Percentiles rank a stretch among this genome's conserved stretches.
Conservation (phyloP, 2,888 invertebrate species). For the Sphinx pinastri region DNA sequence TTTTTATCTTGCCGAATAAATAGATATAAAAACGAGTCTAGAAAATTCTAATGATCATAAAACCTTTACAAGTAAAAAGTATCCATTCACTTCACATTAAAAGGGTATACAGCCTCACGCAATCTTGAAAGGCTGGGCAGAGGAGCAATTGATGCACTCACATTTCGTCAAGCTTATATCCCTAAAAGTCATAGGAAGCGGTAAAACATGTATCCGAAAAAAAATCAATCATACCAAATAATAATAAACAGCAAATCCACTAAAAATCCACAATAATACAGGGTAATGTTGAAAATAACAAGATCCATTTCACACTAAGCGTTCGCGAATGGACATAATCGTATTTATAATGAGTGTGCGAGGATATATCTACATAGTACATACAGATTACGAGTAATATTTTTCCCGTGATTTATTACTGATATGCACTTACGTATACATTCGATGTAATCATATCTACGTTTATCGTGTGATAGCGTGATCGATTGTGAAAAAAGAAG, state of each 20-base stretch:
- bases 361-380: constrained; percentile 28
- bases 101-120: too few species aligned
- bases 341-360: constrained; percentile 23
- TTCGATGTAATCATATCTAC: constrained; percentile 6
- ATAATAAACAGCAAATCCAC: constrained; percentile 14
- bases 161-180: too few species aligned
- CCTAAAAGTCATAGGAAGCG: too few species aligned
- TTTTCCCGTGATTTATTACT: constrained; percentile 31
- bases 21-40: too few species aligned
- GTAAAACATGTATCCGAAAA: too few species aligned
- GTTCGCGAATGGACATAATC: background rate
- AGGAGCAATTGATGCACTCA: too few species aligned
- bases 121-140: too few species aligned
- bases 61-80: too few species aligned
- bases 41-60: too few species aligned
- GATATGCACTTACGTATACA: constrained; percentile 22
- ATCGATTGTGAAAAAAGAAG: constrained; percentile 25
- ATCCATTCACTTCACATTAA: too few species aligned
- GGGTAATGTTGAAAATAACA: constrained; percentile 31
- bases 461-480: constrained; percentile 2
- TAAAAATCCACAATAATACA: constrained; percentile 9
- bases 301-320: constrained; percentile 33
- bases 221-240: constrained; percentile 18
- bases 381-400: constrained; percentile 29
- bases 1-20: background rate